These are phyloP conservation scores for Lacerta bilineata DNA, from an alignment of 2,797 vertebrate species.

Conservation along the genomic window DNA sequence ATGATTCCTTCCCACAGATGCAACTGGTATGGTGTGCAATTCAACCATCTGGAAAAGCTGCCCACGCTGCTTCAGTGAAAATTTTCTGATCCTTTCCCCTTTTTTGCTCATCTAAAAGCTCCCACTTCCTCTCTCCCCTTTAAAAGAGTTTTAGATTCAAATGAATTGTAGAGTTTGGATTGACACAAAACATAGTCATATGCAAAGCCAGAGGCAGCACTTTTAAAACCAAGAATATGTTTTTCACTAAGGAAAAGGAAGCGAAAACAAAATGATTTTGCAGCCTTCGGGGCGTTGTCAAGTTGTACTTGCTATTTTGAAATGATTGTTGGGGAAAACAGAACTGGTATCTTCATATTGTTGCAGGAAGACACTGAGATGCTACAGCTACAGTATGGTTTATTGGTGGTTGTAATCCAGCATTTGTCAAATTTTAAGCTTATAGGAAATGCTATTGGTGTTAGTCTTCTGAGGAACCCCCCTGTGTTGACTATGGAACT, in stretches of 20 bases:
- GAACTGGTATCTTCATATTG: not conserved
- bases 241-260: slow-evolving; percentile 1
- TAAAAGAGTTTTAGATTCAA: not conserved
- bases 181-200: not conserved
- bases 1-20: not conserved
- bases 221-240: slow-evolving; percentile 5
- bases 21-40: not conserved
- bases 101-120: not conserved
- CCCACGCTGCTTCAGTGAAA: too few relatives aligned
- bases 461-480: slow-evolving; percentile 8
- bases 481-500: not conserved
- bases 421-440: not conserved
- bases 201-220: not conserved
- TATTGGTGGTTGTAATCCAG: not conserved
- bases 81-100: not conserved
- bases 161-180: not conserved
- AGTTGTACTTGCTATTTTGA: not conserved
- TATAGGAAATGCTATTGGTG: not conserved
- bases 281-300: not conserved
- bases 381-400: not conserved
- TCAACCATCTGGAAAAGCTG: not conserved
- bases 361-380: not conserved
- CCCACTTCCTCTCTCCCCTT: too few relatives aligned
- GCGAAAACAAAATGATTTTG: slow-evolving; percentile 1
- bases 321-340: not conserved